These are phyloP conservation scores for Pampus argenteus DNA, from an alignment of 2,797 vertebrate genomes.

Conservation along the genomic window DNA sequence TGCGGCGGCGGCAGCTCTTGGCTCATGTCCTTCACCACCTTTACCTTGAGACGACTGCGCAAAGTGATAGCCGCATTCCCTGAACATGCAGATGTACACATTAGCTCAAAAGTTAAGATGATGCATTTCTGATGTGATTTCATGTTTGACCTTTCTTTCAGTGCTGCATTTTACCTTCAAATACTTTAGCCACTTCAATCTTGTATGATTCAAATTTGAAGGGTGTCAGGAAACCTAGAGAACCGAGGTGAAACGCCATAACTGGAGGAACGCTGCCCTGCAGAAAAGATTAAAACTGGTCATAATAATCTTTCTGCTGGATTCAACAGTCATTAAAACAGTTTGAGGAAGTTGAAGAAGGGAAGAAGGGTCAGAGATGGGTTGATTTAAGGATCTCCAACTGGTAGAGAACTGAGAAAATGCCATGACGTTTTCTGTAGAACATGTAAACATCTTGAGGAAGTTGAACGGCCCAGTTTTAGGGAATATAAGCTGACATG, in stretches of 20 bases:
- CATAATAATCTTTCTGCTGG: neutral
- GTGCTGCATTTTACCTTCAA: slow-evolving; percentile 79
- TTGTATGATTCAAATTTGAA: slow-evolving; percentile 89
- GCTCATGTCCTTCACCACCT: slow-evolving; percentile 85
- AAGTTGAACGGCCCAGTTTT: no score
- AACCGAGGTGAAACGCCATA: slow-evolving; percentile 88
- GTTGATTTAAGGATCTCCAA: no score
- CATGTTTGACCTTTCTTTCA: neutral
- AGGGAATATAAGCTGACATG: no score
- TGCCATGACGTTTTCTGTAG: no score
- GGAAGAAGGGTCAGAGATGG: no score
- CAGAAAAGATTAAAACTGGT: neutral
- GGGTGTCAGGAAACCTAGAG: slow-evolving; percentile 87
- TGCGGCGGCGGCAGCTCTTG: slow-evolving; percentile 5
- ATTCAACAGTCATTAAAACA: neutral
- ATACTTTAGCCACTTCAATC: slow-evolving; percentile 87
- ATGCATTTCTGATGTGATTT: neutral
- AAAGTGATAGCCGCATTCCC: slow-evolving; percentile 88
- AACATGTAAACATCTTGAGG: no score
- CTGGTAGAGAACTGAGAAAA: no score
- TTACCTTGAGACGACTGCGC: slow-evolving; percentile 88
- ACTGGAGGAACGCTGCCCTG: slow-evolving; percentile 88
- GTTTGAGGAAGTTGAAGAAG: no score
- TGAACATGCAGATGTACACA: slow-evolving; percentile 35
- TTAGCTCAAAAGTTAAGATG: neutral